A percentile compares a stretch with the other conserved stretches of the same genome.
Conservation (phyloP, 2,113 vertebrate genomes). For the Actenoides hombroni region DNA sequence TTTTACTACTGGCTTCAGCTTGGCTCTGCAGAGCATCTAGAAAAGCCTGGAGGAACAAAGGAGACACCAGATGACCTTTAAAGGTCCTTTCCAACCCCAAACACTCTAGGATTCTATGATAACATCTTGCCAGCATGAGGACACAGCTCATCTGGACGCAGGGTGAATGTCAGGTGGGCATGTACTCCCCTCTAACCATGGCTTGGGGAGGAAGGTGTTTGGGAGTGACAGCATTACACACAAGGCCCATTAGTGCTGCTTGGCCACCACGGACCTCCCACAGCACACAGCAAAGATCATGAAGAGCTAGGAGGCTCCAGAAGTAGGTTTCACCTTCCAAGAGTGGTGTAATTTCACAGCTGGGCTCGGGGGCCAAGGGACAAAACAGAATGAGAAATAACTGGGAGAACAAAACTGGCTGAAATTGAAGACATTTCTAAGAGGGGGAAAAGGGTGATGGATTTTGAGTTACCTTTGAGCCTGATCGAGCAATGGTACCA, state of each 20-base stretch:
- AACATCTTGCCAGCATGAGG: not conserved
- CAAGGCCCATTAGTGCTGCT: not conserved
- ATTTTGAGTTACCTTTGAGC: conserved; percentile 86
- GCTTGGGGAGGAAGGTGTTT: not conserved
- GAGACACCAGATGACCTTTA: not conserved
- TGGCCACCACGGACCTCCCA: not conserved
- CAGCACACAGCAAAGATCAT: not conserved
- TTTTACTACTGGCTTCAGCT: conserved; percentile 87
- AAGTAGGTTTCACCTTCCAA: not conserved
- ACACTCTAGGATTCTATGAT: not conserved
- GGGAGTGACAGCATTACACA: not conserved
- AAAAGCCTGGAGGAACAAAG: conserved; percentile 80
- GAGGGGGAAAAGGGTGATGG: not conserved
- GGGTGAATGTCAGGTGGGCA: not conserved
- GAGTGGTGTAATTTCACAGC: not conserved
- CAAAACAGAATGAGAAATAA: not conserved
- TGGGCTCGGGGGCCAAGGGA: not conserved
- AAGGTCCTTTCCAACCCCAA: not conserved
- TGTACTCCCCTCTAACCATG: not conserved
- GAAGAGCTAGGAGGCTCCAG: not conserved
- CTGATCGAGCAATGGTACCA: conserved; percentile 93
- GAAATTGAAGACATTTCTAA: not conserved
- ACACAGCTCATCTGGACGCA: not conserved
- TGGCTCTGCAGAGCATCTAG: conserved; percentile 89
- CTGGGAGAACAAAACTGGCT: not conserved